Conservation (phyloP, 2,113 vertebrate species). For the Indicator maculatus region DNA sequence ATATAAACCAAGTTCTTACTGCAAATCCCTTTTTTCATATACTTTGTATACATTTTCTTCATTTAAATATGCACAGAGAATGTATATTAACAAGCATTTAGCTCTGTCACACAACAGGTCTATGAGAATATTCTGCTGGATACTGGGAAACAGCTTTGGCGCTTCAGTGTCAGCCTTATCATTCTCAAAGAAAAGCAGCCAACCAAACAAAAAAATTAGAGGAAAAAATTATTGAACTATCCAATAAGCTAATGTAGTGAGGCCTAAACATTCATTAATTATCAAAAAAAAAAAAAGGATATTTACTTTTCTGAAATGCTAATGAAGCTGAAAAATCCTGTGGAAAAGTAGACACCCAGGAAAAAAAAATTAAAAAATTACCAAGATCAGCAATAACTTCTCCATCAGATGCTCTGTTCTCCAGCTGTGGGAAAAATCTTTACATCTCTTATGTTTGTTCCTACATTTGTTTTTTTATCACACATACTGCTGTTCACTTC, state of each 20-base stretch:
- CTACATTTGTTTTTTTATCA: neutral
- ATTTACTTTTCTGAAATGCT: neutral
- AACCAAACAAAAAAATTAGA: neutral
- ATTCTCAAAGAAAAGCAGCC: neutral
- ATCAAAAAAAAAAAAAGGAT: neutral
- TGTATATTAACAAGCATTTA: neutral
- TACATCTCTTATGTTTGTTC: neutral
- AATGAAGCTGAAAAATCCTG: neutral
- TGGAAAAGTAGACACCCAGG: neutral
- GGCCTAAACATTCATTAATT: neutral
- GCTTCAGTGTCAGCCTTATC: neutral
- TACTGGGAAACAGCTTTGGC: neutral
- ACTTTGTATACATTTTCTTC: neutral
- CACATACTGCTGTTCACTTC: neutral
- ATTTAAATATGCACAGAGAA: neutral
- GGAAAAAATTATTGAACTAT: neutral
- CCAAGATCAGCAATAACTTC: neutral
- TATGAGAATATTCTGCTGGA: neutral
- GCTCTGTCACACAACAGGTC: neutral
- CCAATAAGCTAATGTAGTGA: neutral
- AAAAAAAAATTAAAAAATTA: neutral
- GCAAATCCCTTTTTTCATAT: neutral
- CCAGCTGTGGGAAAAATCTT: neutral
- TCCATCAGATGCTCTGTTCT: neutral
- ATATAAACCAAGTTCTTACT: neutral